These are phyloP conservation scores for Scelioninae gen. 1 DNA, from an alignment of 2,888 invertebrate species.

Conservation along the genomic window DNA sequence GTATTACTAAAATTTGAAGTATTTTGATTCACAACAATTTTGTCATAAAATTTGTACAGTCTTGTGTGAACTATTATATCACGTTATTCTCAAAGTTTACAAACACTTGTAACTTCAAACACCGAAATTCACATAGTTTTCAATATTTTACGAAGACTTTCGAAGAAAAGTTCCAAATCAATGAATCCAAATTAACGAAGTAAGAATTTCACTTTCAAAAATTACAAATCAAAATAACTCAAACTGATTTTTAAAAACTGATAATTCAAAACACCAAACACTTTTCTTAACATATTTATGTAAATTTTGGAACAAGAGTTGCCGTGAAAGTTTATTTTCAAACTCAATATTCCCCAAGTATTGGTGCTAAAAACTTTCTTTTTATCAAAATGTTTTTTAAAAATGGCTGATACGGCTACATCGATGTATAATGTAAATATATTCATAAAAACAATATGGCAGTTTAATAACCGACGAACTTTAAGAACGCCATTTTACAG, in stretches of 20 bases:
- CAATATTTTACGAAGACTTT: constrained; percentile 1
- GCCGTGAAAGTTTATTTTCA: constrained; percentile 16
- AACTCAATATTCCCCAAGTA: constrained; percentile 9
- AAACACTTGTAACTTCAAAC: not conserved
- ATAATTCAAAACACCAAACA: no score
- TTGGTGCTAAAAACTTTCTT: constrained; percentile 22
- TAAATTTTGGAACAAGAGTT: no score
- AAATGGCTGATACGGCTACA: constrained; percentile 3
- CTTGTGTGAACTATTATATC: constrained; percentile 13
- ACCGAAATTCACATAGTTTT: not conserved
- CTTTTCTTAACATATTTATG: no score
- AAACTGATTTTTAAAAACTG: no score
- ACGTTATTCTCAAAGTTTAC: constrained; percentile 2
- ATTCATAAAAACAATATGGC: constrained; percentile 32
- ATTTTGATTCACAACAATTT: constrained; percentile 11
- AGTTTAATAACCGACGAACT: constrained; percentile 9
- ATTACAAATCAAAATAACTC: no score
- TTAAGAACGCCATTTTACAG: not conserved
- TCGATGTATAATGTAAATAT: constrained; percentile 19
- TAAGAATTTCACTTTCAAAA: not conserved
- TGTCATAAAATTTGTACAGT: constrained; percentile 12
- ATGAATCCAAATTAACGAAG: constrained; percentile 1
- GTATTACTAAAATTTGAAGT: constrained; percentile 12
- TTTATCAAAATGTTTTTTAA: constrained; percentile 21
- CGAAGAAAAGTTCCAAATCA: not conserved